Evolutionary conservation across 1,140 invertebrate species (phyloP).

Genomic region (Lycorma delicatula): DNA sequence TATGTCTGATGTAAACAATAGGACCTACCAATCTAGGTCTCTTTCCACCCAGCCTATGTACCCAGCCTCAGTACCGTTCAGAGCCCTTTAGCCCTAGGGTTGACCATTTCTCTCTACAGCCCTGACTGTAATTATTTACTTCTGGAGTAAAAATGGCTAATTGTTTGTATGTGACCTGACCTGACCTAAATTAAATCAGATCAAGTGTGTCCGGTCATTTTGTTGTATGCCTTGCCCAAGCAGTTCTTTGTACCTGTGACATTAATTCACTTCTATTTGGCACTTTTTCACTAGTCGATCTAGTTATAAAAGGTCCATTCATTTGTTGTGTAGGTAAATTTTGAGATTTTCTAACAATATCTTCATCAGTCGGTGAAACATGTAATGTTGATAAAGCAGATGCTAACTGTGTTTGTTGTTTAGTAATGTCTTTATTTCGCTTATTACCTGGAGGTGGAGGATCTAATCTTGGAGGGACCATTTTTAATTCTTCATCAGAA

Average conservation of each 20-base stretch:
- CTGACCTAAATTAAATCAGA: slow-evolving; percentile 4
- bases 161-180: too few relatives aligned
- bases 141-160: too few relatives aligned
- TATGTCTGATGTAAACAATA: too few relatives aligned
- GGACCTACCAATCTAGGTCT: too few relatives aligned
- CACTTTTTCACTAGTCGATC: slow-evolving; percentile 74
- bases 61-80: too few relatives aligned
- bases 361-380: slow-evolving; percentile 12
- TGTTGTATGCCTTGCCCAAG: slow-evolving; percentile 78
- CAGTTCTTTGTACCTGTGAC: slow-evolving; percentile 66
- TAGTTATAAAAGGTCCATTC: slow-evolving; percentile 52
- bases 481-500: slow-evolving; percentile 34
- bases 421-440: slow-evolving; percentile 12
- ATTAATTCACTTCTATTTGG: slow-evolving; percentile 73
- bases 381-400: slow-evolving; percentile 19
- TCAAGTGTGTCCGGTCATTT: slow-evolving; percentile 44
- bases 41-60: too few relatives aligned
- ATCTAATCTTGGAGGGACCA: slow-evolving; percentile 35
- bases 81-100: too few relatives aligned
- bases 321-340: background rate
- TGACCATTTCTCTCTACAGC: too few relatives aligned
- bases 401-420: slow-evolving; percentile 19
- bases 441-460: slow-evolving; percentile 34
- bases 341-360: background rate
- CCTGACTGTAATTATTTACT: too few relatives aligned